Percentiles rank a stretch among this genome's conserved stretches.
These are phyloP conservation scores for Engystomops pustulosus DNA, from an alignment of 2,113 vertebrate genomes.

Conservation along the genomic window DNA sequence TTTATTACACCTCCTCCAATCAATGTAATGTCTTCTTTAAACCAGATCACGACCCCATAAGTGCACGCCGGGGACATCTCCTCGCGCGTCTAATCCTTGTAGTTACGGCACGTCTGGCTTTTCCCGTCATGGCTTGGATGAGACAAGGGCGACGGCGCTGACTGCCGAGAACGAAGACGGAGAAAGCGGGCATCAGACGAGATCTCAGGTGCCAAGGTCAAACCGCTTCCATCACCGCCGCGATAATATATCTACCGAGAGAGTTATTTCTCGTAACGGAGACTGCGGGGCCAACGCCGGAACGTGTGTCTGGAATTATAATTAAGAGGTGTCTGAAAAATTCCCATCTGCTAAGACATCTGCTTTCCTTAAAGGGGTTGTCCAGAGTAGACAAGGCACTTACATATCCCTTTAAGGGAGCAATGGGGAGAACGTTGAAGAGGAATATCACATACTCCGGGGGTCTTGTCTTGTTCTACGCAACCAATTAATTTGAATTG, in stretches of 20 bases:
- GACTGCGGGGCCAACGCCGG: background rate
- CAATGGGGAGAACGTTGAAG: no score
- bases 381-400: background rate
- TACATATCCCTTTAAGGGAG: background rate
- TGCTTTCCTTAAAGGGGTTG: background rate
- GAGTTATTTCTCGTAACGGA: constrained; percentile 53
- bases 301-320: constrained; percentile 23
- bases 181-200: background rate
- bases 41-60: no score
- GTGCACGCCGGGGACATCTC: no score
- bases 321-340: background rate
- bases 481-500: no score
- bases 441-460: no score
- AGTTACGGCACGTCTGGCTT: background rate
- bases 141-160: constrained; percentile 42
- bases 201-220: constrained; percentile 50
- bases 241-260: constrained; percentile 50
- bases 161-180: background rate
- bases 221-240: constrained; percentile 45
- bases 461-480: no score
- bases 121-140: background rate
- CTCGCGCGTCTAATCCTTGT: background rate
- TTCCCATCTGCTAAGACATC: constrained; percentile 23
- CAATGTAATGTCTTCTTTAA: no score
- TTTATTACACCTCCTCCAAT: no score